phyloP scores from a whole-genome alignment of 2,888 invertebrate species.

The Lottia gigantea region DNA sequence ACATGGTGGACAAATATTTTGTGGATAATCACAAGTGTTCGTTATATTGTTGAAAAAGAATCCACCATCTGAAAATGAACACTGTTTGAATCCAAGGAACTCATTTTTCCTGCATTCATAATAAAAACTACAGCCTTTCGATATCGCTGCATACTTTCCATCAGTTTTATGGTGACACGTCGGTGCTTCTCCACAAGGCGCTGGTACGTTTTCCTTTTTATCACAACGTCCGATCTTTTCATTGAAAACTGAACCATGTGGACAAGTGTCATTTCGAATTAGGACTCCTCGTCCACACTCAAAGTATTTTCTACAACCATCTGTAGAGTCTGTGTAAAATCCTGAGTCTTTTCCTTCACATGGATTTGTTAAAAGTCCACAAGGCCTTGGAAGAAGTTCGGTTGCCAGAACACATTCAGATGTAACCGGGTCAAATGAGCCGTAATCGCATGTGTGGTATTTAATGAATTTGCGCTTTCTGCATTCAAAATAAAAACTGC shows the following conservation, averaged over 20 bases:
- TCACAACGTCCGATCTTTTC: constrained; percentile 35
- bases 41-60: constrained; percentile 39
- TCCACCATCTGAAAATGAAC: constrained; percentile 32
- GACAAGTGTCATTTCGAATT: constrained; percentile 35
- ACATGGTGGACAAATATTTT: constrained; percentile 45
- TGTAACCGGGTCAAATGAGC: constrained; percentile 36
- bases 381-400: constrained; percentile 36
- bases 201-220: constrained; percentile 28
- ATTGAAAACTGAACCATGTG: constrained; percentile 33
- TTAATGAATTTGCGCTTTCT: constrained; percentile 27
- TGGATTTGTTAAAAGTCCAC: constrained; percentile 38
- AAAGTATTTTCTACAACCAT: constrained; percentile 31
- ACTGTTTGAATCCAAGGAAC: constrained; percentile 33
- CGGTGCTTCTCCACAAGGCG: constrained; percentile 34
- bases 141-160: constrained; percentile 34
- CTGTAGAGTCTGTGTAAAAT: constrained; percentile 26
- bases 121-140: constrained; percentile 38
- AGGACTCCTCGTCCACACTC: constrained; percentile 37
- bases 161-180: constrained; percentile 31
- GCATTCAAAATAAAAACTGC: constrained; percentile 42
- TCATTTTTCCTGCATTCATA: constrained; percentile 29
- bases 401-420: constrained; percentile 35
- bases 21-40: constrained; percentile 36
- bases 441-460: constrained; percentile 36
- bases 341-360: constrained; percentile 35